Percentiles rank a stretch among this genome's conserved stretches.
These are phyloP conservation scores for Hirundichthys speculiger DNA, from an alignment of 2,113 vertebrate species.

Conservation along the genomic window DNA sequence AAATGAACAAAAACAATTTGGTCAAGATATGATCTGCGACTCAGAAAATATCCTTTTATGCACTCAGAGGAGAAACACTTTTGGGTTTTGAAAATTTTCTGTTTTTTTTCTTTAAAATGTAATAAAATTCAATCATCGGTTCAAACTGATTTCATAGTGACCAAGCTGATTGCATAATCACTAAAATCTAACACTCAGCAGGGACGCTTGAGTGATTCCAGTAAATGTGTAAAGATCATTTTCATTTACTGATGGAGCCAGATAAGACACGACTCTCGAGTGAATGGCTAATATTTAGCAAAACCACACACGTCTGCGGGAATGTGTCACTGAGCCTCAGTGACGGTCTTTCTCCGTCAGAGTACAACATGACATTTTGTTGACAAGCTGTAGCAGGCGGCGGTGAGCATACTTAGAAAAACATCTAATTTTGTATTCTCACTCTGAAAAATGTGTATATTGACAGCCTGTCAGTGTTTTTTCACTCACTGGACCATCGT, in stretches of 20 bases:
- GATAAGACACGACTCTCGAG: neutral
- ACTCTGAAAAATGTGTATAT: constrained; percentile 19
- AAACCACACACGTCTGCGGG: constrained; percentile 40
- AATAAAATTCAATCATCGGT: no score
- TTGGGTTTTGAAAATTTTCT: no score
- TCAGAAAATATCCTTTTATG: neutral
- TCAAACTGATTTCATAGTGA: no score
- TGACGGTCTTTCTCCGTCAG: constrained; percentile 56
- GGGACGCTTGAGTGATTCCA: no score
- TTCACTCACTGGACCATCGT: constrained; percentile 27
- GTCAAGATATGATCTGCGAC: neutral
- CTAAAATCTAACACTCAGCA: no score
- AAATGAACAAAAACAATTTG: constrained; percentile 2
- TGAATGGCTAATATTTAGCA: constrained; percentile 33
- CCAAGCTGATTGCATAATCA: no score
- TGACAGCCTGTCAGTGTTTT: constrained; percentile 29
- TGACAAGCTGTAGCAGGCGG: constrained; percentile 56
- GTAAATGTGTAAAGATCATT: no score
- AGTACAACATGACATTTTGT: constrained; percentile 63
- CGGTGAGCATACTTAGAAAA: constrained; percentile 22
- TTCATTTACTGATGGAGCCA: neutral
- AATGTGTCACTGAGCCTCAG: constrained; percentile 55
- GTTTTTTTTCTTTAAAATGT: no score
- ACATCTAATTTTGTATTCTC: constrained; percentile 32
- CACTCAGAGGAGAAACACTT: no score